Evolutionary conservation across 2,797 vertebrate species (phyloP).

Genomic region (Allobates femoralis): DNA sequence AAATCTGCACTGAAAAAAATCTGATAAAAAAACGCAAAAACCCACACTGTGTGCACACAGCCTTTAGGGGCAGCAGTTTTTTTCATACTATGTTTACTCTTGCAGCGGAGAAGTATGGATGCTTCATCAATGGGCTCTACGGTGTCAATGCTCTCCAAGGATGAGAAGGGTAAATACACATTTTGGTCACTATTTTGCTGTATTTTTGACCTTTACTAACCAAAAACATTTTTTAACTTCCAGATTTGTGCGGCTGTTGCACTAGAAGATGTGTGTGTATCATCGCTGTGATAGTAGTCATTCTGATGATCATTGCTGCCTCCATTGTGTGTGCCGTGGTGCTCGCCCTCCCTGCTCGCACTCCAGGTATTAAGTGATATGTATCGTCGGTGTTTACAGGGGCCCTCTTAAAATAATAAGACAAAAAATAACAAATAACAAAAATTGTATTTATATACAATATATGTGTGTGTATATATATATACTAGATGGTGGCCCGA

Average conservation of each 20-base stretch:
- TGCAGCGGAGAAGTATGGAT: conserved; percentile 61
- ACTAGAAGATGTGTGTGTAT: conserved; percentile 63
- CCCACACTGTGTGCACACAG: too few species aligned
- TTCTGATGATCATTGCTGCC: conserved; percentile 54
- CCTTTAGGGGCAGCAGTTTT: background rate
- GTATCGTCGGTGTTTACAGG: too few species aligned
- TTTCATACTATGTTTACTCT: background rate
- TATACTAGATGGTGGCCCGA: too few species aligned
- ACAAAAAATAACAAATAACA: too few species aligned
- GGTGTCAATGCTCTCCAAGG: conserved; percentile 57
- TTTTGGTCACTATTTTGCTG: background rate
- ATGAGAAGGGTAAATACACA: conserved; percentile 68
- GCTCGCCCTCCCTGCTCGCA: conserved; percentile 64
- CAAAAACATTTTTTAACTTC: background rate
- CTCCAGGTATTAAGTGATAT: conserved; percentile 70
- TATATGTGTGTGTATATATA: too few species aligned
- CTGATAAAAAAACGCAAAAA: too few species aligned
- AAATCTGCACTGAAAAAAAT: too few species aligned
- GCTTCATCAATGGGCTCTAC: conserved; percentile 60
- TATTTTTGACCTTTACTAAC: background rate
- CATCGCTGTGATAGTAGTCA: conserved; percentile 58
- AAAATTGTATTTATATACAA: too few species aligned
- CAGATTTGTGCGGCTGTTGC: conserved; percentile 60
- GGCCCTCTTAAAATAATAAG: too few species aligned
- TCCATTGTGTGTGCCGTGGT: conserved; percentile 20